Percentiles rank a stretch among this genome's conserved stretches.
phyloP scores from a whole-genome alignment of 2,888 invertebrate species.

The Leucozona laternaria region DNA sequence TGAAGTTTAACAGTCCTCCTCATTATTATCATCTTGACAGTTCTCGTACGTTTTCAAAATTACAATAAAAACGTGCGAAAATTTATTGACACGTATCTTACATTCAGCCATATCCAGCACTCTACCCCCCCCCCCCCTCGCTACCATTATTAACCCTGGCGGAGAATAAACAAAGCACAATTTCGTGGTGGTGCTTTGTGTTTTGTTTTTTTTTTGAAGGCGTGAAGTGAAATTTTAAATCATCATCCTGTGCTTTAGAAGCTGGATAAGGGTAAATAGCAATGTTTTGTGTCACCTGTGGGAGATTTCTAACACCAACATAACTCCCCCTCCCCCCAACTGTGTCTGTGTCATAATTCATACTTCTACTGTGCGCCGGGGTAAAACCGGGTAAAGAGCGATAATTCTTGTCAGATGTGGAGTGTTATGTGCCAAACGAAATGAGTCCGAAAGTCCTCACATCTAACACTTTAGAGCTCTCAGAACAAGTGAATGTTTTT shows the following conservation, averaged over 20 bases:
- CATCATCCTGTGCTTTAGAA: constrained; percentile 20
- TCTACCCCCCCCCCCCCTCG: not conserved
- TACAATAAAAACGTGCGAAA: constrained; percentile 83
- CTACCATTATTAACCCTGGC: constrained; percentile 48
- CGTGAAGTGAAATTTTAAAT: constrained; percentile 75
- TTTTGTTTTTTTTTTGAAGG: constrained; percentile 53
- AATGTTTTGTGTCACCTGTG: constrained; percentile 76
- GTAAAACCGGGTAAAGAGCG: constrained; percentile 76
- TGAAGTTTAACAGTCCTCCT: constrained; percentile 56
- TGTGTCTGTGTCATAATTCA: constrained; percentile 66
- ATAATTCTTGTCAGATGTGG: constrained; percentile 78
- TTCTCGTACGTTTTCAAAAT: constrained; percentile 79
- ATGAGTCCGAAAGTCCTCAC: constrained; percentile 75
- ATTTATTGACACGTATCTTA: constrained; percentile 80
- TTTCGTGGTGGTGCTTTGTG: constrained; percentile 45
- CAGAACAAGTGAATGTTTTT: constrained; percentile 74
- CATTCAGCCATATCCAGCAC: constrained; percentile 1
- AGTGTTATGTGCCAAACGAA: constrained; percentile 79
- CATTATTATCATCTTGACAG: constrained; percentile 78
- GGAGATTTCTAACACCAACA: constrained; percentile 19
- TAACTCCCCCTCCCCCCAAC: not conserved
- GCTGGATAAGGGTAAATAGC: not conserved
- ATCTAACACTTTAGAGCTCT: not conserved
- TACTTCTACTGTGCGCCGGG: constrained; percentile 65
- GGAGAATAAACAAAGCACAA: constrained; percentile 71